These are phyloP conservation scores for Monochamus alternatus DNA, from an alignment of 2,888 invertebrate species.

Conservation along the genomic window DNA sequence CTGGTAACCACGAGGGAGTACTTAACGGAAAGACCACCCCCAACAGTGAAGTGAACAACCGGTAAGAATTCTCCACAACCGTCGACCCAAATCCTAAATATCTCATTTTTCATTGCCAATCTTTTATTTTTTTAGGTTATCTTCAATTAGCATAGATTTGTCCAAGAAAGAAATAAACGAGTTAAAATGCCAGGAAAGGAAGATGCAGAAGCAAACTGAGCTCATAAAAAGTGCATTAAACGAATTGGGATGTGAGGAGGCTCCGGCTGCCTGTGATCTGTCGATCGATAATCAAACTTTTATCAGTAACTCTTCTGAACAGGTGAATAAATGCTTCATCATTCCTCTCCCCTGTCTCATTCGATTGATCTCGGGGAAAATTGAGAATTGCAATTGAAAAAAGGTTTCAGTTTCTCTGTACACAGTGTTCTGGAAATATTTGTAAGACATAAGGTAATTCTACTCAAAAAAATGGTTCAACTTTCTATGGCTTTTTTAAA, in stretches of 20 bases:
- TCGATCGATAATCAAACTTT: conserved; percentile 75
- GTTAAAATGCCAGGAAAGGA: conserved; percentile 86
- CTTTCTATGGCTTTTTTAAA: too few species aligned
- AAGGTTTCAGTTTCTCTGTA: too few species aligned
- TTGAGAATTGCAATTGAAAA: too few species aligned
- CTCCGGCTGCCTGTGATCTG: conserved; percentile 88
- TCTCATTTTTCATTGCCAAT: too few species aligned
- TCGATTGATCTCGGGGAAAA: too few species aligned
- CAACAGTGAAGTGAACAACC: conserved; percentile 64
- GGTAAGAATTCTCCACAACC: conserved; percentile 55
- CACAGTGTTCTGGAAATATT: too few species aligned
- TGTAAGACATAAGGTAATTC: too few species aligned
- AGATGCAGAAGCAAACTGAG: conserved; percentile 86
- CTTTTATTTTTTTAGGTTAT: conserved; percentile 53
- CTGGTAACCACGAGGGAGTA: conserved; percentile 60
- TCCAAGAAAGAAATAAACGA: conserved; percentile 83
- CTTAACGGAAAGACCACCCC: conserved; percentile 66
- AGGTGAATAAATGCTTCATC: conserved; percentile 70
- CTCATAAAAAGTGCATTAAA: conserved; percentile 89
- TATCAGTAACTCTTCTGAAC: conserved; percentile 79
- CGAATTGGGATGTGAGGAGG: conserved; percentile 90
- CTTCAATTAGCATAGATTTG: conserved; percentile 59
- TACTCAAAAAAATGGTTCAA: too few species aligned
- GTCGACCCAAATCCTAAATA: too few species aligned
- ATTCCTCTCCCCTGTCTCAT: background rate